phyloP scores from a whole-genome alignment of 2,113 vertebrate species.

The Argyrosomus japonicus region DNA sequence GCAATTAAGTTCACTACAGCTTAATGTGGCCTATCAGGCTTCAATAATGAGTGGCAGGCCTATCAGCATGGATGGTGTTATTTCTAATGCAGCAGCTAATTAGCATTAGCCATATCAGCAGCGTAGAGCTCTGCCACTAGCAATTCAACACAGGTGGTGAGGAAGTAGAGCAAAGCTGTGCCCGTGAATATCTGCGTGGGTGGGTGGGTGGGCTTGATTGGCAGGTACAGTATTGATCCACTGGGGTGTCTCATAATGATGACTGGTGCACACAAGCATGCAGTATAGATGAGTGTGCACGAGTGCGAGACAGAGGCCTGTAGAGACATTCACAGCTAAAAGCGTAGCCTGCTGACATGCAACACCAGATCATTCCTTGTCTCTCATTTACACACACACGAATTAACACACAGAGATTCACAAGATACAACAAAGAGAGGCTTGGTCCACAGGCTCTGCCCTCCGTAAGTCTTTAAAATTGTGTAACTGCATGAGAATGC shows the following conservation, averaged over 20 bases:
- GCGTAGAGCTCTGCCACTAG: constrained; percentile 9
- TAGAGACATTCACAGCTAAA: constrained; percentile 10
- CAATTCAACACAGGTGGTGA: constrained; percentile 12
- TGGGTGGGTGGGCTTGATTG: constrained; percentile 5
- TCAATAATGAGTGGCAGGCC: constrained; percentile 40
- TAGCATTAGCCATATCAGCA: constrained; percentile 52
- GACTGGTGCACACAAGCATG: constrained; percentile 20
- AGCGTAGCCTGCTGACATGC: constrained; percentile 17
- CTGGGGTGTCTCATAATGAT: constrained; percentile 6
- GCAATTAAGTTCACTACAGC: constrained; percentile 11
- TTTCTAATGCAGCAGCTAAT: constrained; percentile 46
- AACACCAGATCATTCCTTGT: not conserved
- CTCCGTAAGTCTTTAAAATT: not conserved
- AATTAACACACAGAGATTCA: not conserved
- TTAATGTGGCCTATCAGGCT: constrained; percentile 39
- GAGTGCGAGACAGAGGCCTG: constrained; percentile 5
- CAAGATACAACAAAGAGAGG: constrained; percentile 16
- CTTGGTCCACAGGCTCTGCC: constrained; percentile 5
- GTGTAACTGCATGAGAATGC: constrained; percentile 25
- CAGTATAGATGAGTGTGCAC: constrained; percentile 19
- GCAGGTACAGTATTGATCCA: constrained; percentile 28
- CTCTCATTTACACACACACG: constrained; percentile 21
- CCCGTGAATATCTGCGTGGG: not conserved
- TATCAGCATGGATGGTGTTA: constrained; percentile 33
- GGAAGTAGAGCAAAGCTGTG: not conserved